Percentiles rank a stretch among this genome's conserved stretches.
These are phyloP conservation scores for Plebejus argus DNA, from an alignment of 2,888 invertebrate species.

Conservation along the genomic window DNA sequence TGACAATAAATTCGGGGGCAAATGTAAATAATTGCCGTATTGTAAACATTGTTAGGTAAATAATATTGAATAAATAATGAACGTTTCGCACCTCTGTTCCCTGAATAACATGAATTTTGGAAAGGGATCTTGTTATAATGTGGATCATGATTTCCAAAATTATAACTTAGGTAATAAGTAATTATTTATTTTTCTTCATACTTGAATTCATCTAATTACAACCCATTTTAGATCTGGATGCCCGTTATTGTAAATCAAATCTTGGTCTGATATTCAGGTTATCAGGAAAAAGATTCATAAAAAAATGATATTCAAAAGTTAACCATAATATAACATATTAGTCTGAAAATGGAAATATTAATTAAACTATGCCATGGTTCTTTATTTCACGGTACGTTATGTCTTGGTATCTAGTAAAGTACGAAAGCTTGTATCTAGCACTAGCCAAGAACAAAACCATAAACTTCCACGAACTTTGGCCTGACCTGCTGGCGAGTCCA, in stretches of 20 bases:
- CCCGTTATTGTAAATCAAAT: too few species aligned
- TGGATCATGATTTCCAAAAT: too few species aligned
- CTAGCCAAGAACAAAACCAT: conserved; percentile 3
- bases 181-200: too few species aligned
- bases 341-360: too few species aligned
- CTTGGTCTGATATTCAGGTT: too few species aligned
- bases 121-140: too few species aligned
- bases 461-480: conserved; percentile 31
- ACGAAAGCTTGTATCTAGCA: background rate
- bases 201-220: too few species aligned
- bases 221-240: too few species aligned
- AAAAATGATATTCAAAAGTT: too few species aligned
- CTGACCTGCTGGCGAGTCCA: conserved; percentile 32
- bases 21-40: background rate
- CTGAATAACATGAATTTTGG: background rate
- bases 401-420: background rate
- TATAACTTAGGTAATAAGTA: too few species aligned
- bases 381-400: background rate
- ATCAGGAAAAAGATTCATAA: too few species aligned
- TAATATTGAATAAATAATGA: background rate
- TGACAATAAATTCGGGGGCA: conserved; percentile 1
- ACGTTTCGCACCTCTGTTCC: background rate
- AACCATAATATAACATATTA: too few species aligned
- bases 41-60: conserved; percentile 1
- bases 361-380: background rate